A percentile compares a stretch with the other conserved stretches of the same genome.
phyloP scores from a whole-genome alignment of 2,113 vertebrate species.

The Riparia riparia region DNA sequence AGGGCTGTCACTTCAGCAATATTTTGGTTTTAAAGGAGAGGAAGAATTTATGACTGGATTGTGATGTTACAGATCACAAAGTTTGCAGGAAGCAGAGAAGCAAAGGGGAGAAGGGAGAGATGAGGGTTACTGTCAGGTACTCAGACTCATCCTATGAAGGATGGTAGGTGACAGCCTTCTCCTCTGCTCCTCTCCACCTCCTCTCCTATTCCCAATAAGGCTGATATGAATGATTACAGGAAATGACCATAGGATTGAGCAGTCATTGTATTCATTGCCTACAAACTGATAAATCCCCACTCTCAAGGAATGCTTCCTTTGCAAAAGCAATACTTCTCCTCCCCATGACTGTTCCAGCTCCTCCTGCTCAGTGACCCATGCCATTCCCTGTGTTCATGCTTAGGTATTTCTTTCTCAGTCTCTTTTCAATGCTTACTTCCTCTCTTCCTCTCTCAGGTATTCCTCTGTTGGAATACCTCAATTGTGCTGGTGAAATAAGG shows the following conservation, averaged over 20 bases:
- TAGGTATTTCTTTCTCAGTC: not conserved
- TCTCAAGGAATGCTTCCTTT: not conserved
- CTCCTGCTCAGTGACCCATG: not conserved
- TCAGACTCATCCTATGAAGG: not conserved
- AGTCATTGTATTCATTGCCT: not conserved
- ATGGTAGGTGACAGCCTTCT: not conserved
- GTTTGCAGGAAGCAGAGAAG: not conserved
- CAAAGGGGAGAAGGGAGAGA: not conserved
- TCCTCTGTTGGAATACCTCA: not conserved
- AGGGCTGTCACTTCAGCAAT: not conserved
- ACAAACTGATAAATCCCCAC: fast-evolving
- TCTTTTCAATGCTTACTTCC: not conserved
- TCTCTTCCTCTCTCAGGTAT: too few species aligned
- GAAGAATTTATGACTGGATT: not conserved
- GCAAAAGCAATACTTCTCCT: not conserved
- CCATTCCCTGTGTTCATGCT: not conserved
- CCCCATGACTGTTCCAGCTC: not conserved
- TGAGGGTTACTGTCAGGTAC: not conserved
- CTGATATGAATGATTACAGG: not conserved
- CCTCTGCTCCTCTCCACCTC: not conserved
- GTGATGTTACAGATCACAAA: not conserved
- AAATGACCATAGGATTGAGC: not conserved
- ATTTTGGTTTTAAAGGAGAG: not conserved
- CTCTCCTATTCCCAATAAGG: not conserved
- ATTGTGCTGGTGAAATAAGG: not conserved